Evolutionary conservation across 2,797 vertebrate genomes (phyloP), one percentile per base, ranked within the genome.

Genomic region (Xenentodon cancila): DNA sequence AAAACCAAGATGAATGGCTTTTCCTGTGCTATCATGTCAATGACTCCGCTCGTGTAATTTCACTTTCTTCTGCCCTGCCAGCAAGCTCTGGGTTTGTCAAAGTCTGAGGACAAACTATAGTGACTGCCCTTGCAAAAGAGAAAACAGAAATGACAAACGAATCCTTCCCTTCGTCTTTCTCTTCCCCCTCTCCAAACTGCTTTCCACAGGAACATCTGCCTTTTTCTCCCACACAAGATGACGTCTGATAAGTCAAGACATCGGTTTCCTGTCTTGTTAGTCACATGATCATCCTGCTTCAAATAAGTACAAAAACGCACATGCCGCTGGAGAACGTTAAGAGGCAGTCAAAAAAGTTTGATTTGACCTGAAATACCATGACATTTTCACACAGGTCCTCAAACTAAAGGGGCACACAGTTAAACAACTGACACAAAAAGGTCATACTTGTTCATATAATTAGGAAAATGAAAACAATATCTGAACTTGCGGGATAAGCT

Each of bases 241-340:
- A 84, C 59, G 37, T 75, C 34, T 83, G 37, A 64, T 54, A 64
- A 54, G 55, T 25, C 48, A 68, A 70, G n/a, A 75, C 54, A 59
- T 2, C 53, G 2, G 76, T 73, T 91, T 91, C 85, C 79, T 84
- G 73, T 80, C 58, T 53, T 59, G 57, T 1, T 1, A 40, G 73
- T 82, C 83, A 88, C 80, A 83, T 81, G 68, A 54, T 12, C 34
- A 37, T 37, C 34, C 11, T 66, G 19, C 56, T 51, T 68, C 19
- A 73, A 42, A 11, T 16, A 8, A 52, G 19, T 69, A 42, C 1
- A 17, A 15, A 16, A n/a, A n/a, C n/a, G n/a, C n/a, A n/a, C n/a
- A n/a, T n/a, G n/a, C n/a, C n/a, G n/a, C n/a, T n/a, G n/a, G n/a
- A n/a, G n/a, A n/a, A n/a, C n/a, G 25, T 25, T 25, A 25, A 25